These are phyloP conservation scores for Drosophila pseudoobscura DNA, from an alignment of 1,140 invertebrate genomes.

Conservation along the genomic window DNA sequence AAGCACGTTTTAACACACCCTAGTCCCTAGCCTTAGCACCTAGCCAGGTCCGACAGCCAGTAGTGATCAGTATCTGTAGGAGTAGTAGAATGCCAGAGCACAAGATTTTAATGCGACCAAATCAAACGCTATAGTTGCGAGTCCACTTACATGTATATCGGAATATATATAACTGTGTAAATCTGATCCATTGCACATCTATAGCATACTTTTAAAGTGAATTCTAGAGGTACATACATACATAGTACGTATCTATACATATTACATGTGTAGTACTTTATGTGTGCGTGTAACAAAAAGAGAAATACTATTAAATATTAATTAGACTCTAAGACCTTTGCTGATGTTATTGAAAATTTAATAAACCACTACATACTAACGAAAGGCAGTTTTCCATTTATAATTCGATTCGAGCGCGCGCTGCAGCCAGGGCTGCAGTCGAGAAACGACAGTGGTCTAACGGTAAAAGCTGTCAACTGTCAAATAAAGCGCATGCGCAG, in stretches of 20 bases:
- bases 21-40: conserved; percentile 1
- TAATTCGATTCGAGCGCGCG: background rate
- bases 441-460: background rate
- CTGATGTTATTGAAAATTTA: conserved; percentile 80
- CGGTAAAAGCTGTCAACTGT: conserved; percentile 28
- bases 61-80: conserved; percentile 46
- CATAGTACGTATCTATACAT: conserved; percentile 44
- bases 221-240: conserved; percentile 37
- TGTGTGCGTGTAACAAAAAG: conserved; percentile 53
- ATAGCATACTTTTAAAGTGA: conserved; percentile 69
- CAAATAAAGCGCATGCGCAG: background rate
- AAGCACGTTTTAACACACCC: conserved; percentile 60
- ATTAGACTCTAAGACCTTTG: conserved; percentile 71
- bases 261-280: conserved; percentile 41
- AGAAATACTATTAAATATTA: conserved; percentile 76
- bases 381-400: conserved; percentile 4
- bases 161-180: conserved; percentile 38
- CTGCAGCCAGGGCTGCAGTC: no score
- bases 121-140: conserved; percentile 47
- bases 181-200: conserved; percentile 58
- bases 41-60: conserved; percentile 29
- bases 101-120: conserved; percentile 75
- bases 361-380: conserved; percentile 67
- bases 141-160: conserved; percentile 60
- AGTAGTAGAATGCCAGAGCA: conserved; percentile 46